Evolutionary conservation across 1,140 invertebrate genomes (phyloP).

Genomic region (Augochlora pura): DNA sequence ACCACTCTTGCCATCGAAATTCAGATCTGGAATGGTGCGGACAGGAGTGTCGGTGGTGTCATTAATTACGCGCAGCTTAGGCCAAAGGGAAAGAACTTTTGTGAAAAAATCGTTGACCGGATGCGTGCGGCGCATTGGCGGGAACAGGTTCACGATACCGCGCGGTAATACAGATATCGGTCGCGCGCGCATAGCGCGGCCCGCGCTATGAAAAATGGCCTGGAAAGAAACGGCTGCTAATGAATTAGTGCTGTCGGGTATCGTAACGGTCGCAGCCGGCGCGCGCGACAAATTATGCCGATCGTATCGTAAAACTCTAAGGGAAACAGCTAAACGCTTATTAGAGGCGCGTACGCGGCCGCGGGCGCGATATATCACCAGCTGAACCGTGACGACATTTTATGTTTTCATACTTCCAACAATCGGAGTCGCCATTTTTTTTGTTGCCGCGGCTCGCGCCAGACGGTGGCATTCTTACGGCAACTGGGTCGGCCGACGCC

Average conservation of each 20-base stretch:
- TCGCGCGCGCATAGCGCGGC: constrained; percentile 15
- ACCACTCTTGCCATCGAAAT: too few species aligned
- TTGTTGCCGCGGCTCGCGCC: not conserved
- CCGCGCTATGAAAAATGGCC: constrained; percentile 2
- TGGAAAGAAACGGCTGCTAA: constrained; percentile 38
- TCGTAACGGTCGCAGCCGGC: constrained; percentile 29
- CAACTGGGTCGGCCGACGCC: constrained; percentile 31
- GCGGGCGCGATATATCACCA: constrained; percentile 36
- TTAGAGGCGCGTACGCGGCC: constrained; percentile 27
- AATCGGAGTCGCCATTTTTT: constrained; percentile 44
- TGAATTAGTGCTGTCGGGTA: constrained; percentile 49
- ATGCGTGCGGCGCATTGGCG: not conserved
- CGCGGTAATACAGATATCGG: constrained; percentile 34
- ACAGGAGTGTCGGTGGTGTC: not conserved
- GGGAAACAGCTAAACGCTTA: constrained; percentile 46
- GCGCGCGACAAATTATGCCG: constrained; percentile 44
- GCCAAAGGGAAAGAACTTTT: not conserved
- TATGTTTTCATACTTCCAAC: constrained; percentile 48
- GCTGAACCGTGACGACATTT: constrained; percentile 46
- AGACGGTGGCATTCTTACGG: constrained; percentile 22
- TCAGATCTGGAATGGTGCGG: too few species aligned
- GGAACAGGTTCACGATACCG: constrained; percentile 39
- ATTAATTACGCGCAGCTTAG: not conserved
- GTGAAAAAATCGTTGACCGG: not conserved
- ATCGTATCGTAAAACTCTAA: constrained; percentile 49